Evolutionary conservation across 2,888 invertebrate genomes (phyloP).

Genomic region (Ormyrus nitidulus): DNA sequence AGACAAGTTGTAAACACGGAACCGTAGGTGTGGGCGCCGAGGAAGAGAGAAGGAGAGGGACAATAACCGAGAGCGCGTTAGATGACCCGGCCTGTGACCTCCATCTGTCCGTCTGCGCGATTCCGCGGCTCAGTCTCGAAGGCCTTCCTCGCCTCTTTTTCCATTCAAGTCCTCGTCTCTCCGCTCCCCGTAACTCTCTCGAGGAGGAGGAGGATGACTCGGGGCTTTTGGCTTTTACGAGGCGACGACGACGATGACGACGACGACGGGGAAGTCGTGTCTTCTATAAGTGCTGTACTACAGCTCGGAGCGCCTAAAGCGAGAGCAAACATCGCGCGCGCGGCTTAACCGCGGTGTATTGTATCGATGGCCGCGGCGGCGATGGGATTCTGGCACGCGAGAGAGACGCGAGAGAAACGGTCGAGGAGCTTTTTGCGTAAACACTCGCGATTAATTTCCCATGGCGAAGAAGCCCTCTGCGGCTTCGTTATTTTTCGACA

Average conservation of each 20-base stretch:
- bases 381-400: too few species aligned
- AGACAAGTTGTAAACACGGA: slow-evolving; percentile 71
- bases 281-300: too few species aligned
- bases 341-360: too few species aligned
- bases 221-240: slow-evolving; percentile 15
- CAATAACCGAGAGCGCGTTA: slow-evolving; percentile 7
- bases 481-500: too few species aligned
- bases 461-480: too few species aligned
- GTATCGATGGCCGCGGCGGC: too few species aligned
- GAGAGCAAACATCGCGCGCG: too few species aligned
- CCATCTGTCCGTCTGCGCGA: slow-evolving; percentile 11
- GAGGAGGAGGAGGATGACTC: slow-evolving; percentile 15
- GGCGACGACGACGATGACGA: background rate
- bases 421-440: too few species aligned
- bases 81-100: slow-evolving; percentile 29
- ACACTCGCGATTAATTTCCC: too few species aligned
- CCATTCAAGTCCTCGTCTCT: slow-evolving; percentile 4
- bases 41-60: background rate
- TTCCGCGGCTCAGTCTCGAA: background rate
- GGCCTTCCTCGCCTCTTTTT: background rate
- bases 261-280: background rate
- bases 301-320: too few species aligned
- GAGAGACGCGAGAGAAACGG: too few species aligned
- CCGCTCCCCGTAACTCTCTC: background rate
- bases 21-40: slow-evolving; percentile 63